Base-by-base conservation (phyloP, 2,797 vertebrate genomes). In the Lophotriccus pileatus region DNA sequence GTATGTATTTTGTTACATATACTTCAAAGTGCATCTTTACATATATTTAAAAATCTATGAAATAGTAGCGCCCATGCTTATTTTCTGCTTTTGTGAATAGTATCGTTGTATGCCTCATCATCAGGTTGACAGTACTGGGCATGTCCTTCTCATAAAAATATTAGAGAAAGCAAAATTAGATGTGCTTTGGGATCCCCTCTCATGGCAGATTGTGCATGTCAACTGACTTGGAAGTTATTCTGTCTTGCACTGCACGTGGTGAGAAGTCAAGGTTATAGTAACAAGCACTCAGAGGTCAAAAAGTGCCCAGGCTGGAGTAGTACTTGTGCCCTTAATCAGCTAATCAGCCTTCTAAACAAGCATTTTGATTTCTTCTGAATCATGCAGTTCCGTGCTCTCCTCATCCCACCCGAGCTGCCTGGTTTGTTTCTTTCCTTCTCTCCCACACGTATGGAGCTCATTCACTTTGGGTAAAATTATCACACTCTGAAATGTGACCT, bases 191-290 rank as follows among this genome's bases (percentile, higher is more conserved):
- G 39, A 37, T 89, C 16, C 28, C 12, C 3, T 73, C 14, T 73
- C 12, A 6, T 47, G 75, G 28, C 58, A 83, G 50, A 24, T 23
- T 22, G 20, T 53, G 37, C 11, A 25, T 20, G 43, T 75, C 72
- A 62, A 12, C 44, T 41, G 86, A 53, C 56, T 70, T 75, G 36
- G 11, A 24, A 36, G 70, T 80, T 94, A 8, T 2, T 87, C 30
- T 70, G 30, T 55, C 22, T 74, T 66, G 21, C 14, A 7, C 34
- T 72, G 64, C 64, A 36, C 0, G 0, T 43, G 63, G 46, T 46
- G 53, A 60, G 74, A 92, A 87, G 94, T 63, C 86, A 92, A 74
- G 78, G 86, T 89, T 92, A 87, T 72, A 90, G 30, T 5, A 73
- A 37, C 23, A 47, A 55, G 47, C 5, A 2, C 59, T 75, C 14